Conservation (phyloP, 1,140 invertebrate genomes). For the Drosophila sproati region DNA sequence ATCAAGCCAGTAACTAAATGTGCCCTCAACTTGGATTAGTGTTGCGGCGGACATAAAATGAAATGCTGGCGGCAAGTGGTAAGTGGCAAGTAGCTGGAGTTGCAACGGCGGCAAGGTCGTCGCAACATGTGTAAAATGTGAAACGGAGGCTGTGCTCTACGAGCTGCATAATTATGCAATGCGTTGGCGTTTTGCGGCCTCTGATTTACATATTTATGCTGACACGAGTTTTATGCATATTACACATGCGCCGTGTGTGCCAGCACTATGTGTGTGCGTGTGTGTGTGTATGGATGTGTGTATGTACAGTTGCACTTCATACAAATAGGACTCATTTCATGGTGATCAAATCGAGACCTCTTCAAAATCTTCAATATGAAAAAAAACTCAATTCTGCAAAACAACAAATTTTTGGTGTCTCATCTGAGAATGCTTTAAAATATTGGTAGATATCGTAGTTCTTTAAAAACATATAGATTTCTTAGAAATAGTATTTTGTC, state of each 20-base stretch:
- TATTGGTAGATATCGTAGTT: no score
- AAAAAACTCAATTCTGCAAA: no score
- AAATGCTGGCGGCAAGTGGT: constrained; percentile 11
- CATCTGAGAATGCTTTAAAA: no score
- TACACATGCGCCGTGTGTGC: constrained; percentile 61
- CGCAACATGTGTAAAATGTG: constrained; percentile 46
- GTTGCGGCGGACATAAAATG: constrained; percentile 1
- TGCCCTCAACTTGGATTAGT: not conserved
- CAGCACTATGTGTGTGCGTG: not conserved
- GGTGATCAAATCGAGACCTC: no score
- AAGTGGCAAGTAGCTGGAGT: constrained; percentile 3
- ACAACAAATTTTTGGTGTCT: no score
- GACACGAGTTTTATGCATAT: constrained; percentile 43
- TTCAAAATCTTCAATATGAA: no score
- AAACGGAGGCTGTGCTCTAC: constrained; percentile 4
- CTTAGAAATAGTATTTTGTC: no score
- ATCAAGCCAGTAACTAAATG: not conserved
- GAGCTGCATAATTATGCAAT: constrained; percentile 46
- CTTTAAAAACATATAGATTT: no score
- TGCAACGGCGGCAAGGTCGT: constrained; percentile 19
- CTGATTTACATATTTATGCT: constrained; percentile 78
- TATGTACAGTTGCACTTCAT: no score
- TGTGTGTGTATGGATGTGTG: no score
- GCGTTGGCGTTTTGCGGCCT: constrained; percentile 60
- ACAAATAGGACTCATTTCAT: no score